Evolutionary conservation across 2,888 invertebrate species (phyloP).

Genomic region (Netelia fuscicornis): DNA sequence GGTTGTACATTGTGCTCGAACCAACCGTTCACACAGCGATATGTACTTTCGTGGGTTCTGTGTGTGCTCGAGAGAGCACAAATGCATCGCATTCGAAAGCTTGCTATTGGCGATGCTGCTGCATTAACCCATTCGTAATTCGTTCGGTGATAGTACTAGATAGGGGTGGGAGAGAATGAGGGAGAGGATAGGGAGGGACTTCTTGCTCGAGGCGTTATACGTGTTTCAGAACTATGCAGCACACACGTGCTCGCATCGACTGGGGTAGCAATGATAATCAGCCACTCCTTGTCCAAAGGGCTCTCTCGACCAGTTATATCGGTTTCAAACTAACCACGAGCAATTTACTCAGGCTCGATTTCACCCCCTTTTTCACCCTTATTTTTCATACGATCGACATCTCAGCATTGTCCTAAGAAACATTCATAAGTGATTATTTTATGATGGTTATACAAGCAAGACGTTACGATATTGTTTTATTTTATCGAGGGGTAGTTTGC

Average conservation of each 20-base stretch:
- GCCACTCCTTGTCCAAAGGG: neutral
- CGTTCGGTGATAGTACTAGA: neutral
- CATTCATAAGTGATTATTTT: no score
- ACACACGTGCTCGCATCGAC: conserved; percentile 9
- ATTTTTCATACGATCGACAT: neutral
- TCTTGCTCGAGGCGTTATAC: neutral
- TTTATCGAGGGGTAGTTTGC: conserved; percentile 7
- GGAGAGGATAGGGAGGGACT: neutral
- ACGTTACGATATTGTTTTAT: neutral
- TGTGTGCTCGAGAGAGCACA: neutral
- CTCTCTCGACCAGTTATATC: neutral
- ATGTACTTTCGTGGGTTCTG: neutral
- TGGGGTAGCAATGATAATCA: neutral
- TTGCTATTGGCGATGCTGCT: conserved; percentile 4
- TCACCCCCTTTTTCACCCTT: neutral
- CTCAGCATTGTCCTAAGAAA: no score
- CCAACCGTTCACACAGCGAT: conserved; percentile 30
- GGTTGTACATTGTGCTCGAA: conserved; percentile 22
- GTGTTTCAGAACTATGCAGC: neutral
- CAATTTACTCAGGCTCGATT: neutral
- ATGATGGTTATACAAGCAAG: neutral
- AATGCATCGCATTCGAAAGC: conserved; percentile 18
- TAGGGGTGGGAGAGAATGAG: neutral
- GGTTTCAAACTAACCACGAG: neutral
- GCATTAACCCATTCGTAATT: conserved; percentile 44